Base-by-base conservation (phyloP, 2,113 vertebrate species). In the Syngnathus scovelli region DNA sequence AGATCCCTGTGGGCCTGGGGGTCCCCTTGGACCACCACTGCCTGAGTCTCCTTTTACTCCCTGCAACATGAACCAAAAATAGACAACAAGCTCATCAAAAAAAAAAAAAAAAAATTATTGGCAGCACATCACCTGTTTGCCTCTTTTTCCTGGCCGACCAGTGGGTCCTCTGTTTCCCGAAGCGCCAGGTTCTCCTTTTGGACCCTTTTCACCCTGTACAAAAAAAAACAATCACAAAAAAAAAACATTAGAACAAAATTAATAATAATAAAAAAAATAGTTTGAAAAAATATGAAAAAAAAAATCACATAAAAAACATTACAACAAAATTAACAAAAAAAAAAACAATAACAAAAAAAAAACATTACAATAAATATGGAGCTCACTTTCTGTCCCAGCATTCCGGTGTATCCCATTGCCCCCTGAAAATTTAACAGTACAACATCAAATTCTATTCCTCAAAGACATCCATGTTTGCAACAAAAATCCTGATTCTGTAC, bases 341-440 rank as follows among this genome's bases (percentile, higher is more conserved):
- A 51, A 9, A 61, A 23, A 23, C 23, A 23, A 23, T 23, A 1
- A 6, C 12, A 7, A 68, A 54, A 46, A 43, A 6, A 5, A 58
- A 58, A 60, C 44, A 12, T 27, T 55, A 55, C 1, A 66, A 10
- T 36, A 18, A 51, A 65, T 18, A 16, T 36, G 43, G 8, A 6
- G 84, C 92, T 91, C 79, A 98, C 96, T 88, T 99, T 99, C 83
- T 99, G 95, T 69, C 96, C 96, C 78, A 99, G 88, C 95, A 99
- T 99, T 88, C 96, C 96, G 74, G 96, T 93, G 76, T 95, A 92
- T 60, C 96, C 96, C 78, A 93, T 94, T 66, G 89, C 90, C 61
- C 96, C 96, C 96, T 98, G 80, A 67, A 3, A 75, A 19, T n/a
- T 44, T 21, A 12, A 12, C 6, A 52, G 33, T 65, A 21, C n/a